phyloP scores from a whole-genome alignment of 2,797 vertebrate genomes.

The Paguma larvata region DNA sequence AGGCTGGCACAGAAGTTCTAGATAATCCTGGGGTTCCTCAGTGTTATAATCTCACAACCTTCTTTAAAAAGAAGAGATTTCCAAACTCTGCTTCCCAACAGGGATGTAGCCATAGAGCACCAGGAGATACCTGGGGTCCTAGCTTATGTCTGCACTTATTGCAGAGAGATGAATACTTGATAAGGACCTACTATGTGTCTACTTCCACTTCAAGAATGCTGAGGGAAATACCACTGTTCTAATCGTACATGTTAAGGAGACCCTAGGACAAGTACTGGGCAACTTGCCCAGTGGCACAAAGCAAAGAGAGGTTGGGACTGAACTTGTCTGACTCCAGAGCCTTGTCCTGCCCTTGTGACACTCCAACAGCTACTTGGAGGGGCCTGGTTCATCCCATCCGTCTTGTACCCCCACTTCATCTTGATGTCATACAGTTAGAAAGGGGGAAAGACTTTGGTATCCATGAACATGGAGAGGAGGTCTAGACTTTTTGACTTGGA shows the following conservation, averaged over 20 bases:
- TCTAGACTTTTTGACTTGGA: constrained; percentile 38
- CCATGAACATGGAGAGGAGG: not conserved
- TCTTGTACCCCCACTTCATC: not conserved
- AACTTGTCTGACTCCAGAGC: not conserved
- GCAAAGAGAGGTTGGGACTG: not conserved
- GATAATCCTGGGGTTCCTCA: not conserved
- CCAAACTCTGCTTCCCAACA: not conserved
- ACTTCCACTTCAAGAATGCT: not conserved
- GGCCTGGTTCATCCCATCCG: accelerated
- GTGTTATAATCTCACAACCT: not conserved
- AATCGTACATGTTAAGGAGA: not conserved
- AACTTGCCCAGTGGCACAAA: not conserved
- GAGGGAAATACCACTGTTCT: not conserved
- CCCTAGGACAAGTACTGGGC: not conserved
- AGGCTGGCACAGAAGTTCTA: not conserved
- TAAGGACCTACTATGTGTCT: not conserved
- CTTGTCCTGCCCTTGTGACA: not conserved
- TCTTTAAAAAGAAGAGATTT: not conserved
- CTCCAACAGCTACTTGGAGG: not conserved
- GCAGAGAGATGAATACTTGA: not conserved
- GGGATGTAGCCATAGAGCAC: not conserved
- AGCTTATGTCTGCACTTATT: not conserved
- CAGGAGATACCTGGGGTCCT: not conserved
- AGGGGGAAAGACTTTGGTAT: not conserved
- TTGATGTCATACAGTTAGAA: not conserved